Evolutionary conservation across 2,888 invertebrate species (phyloP).

Genomic region (Pachymerium ferrugineum): DNA sequence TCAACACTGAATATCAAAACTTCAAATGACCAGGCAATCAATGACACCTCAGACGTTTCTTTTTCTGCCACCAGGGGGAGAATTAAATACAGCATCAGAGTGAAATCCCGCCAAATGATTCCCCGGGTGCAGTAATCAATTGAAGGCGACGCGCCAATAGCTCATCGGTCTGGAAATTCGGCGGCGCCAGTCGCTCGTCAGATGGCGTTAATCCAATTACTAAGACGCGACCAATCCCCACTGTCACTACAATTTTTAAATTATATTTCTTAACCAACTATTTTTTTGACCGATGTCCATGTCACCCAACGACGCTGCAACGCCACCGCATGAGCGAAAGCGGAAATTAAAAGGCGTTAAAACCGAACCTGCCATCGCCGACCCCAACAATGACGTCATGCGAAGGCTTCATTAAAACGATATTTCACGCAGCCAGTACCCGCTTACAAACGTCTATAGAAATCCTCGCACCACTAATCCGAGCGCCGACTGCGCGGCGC

Average conservation of each 20-base stretch:
- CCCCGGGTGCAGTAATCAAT: background rate
- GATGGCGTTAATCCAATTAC: conserved; percentile 13
- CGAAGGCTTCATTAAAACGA: background rate
- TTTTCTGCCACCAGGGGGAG: background rate
- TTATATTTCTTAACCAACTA: no score
- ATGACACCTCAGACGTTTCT: background rate
- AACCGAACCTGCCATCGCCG: background rate
- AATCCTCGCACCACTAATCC: conserved; percentile 8
- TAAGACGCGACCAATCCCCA: conserved; percentile 4
- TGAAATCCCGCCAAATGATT: background rate
- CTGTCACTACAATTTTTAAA: no score
- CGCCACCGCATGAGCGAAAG: conserved; percentile 4
- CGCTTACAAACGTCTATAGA: conserved; percentile 13
- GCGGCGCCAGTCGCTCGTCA: background rate
- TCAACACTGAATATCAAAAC: background rate
- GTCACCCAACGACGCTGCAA: background rate
- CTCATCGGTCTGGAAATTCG: background rate
- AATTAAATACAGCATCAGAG: background rate
- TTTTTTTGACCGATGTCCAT: background rate
- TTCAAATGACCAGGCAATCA: background rate
- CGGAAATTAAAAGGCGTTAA: conserved; percentile 13
- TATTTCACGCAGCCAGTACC: conserved; percentile 9
- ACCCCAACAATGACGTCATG: conserved; percentile 4
- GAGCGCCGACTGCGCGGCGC: conserved; percentile 8
- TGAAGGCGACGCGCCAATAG: background rate